Percentiles rank a stretch among this genome's conserved stretches.
Evolutionary conservation across 2,113 vertebrate species (phyloP).

Genomic region (Sminthopsis crassicaudata): DNA sequence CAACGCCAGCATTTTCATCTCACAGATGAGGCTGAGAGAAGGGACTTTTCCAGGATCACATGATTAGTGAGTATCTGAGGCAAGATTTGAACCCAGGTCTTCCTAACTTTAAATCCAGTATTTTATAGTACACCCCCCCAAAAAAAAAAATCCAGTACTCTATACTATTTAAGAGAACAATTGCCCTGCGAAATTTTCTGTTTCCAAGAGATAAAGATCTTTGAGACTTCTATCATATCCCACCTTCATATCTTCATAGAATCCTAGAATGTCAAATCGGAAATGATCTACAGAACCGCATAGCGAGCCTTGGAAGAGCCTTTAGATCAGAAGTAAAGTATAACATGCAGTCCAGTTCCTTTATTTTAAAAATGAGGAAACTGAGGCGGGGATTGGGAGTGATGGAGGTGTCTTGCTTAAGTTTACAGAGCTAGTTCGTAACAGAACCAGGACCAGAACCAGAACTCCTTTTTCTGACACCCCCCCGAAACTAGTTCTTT

Average conservation of each 20-base stretch:
- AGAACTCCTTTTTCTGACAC: neutral
- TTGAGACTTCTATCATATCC: neutral
- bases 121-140: neutral
- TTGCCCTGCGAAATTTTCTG: neutral
- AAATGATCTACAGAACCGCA: neutral
- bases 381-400: neutral
- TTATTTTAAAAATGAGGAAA: slow-evolving; percentile 35
- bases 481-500: neutral
- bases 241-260: neutral
- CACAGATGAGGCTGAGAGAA: neutral
- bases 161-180: neutral
- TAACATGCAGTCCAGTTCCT: neutral
- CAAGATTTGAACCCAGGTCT: neutral
- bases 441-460: neutral
- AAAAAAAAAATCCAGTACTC: neutral
- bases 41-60: neutral
- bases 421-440: neutral
- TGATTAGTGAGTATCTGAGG: neutral
- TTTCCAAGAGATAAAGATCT: neutral
- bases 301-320: neutral
- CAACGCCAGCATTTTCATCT: neutral
- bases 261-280: neutral
- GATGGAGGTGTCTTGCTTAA: neutral
- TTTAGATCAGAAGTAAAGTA: neutral
- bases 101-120: neutral